Evolutionary conservation across 2,888 invertebrate species (phyloP), one percentile per base, ranked within the genome.

Genomic region (Aelia acuminata): DNA sequence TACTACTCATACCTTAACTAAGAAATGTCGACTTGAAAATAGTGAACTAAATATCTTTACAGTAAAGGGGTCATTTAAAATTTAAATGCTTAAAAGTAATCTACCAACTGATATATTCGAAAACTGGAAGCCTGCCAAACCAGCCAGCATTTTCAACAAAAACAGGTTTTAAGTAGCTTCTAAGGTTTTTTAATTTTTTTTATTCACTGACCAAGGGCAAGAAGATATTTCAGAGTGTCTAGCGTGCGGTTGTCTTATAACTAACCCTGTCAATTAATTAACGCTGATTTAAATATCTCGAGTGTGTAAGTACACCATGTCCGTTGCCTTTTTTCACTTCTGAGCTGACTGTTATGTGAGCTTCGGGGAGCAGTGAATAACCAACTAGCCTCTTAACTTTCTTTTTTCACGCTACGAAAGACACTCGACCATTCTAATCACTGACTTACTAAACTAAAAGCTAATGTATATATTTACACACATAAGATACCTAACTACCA

Each of bases 151-250:
- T 75, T 75, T 80, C 80, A 80, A 80, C 43, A 80, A 80, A 80
- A 80, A 80, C 80, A 43, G 80, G 80, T 80, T 80, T 47, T 43
- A 80, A 80, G 80, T 43, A 47, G 47, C n/a, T 11, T 43, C 35
- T 22, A 80, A 43, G 7, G 43, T 80, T 39, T 80, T 80, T 80
- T 80, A 39, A 10, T 80, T 22, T n/a, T 39, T 43, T 80, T 80
- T 80, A n/a, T 80, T 4, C 39, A 75, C n/a, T 80, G 80, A 80
- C 80, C 80, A 80, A 80, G 80, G 80, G 80, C 80, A 80, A 80
- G 80, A n/a, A n/a, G 15, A 80, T 80, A 80, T 43, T 39, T 80
- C n/a, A 80, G 80, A 35, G 11, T 13, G 10, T 13, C 18, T 70
- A 70, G 63, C 43, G 80, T 80, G 43, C 43, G 43, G 80, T n/a